phyloP scores from a whole-genome alignment of 2,113 vertebrate genomes.

The Cryptoleucopteryx plumbea region DNA sequence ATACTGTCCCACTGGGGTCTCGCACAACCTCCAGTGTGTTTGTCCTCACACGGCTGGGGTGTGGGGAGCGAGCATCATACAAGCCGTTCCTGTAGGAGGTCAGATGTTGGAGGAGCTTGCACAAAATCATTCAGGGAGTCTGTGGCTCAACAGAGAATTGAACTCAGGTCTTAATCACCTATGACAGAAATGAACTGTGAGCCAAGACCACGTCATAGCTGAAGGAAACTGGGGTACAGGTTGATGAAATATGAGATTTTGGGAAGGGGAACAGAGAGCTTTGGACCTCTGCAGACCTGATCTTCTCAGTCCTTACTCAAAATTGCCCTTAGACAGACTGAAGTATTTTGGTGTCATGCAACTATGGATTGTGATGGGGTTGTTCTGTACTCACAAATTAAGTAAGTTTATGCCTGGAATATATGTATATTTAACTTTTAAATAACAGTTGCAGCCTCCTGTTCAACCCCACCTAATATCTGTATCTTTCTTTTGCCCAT shows the following conservation, averaged over 20 bases:
- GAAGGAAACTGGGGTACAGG: neutral
- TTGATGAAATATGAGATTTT: neutral
- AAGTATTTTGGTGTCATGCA: neutral
- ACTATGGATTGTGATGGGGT: neutral
- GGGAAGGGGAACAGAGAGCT: neutral
- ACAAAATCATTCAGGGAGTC: neutral
- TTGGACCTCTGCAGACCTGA: neutral
- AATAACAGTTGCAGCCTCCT: neutral
- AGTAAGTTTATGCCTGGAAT: neutral
- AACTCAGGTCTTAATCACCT: neutral
- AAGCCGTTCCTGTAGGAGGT: neutral
- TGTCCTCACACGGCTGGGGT: neutral
- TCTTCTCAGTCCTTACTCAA: neutral
- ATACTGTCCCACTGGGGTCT: neutral
- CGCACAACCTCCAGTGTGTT: neutral
- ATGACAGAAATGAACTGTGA: neutral
- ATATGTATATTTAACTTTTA: neutral
- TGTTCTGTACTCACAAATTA: neutral
- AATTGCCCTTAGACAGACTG: neutral
- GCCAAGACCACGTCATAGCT: neutral
- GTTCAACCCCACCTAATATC: neutral
- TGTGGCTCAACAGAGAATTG: neutral
- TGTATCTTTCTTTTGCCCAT: neutral
- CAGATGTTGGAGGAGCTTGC: neutral
- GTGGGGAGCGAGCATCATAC: fast-evolving